A percentile compares a stretch with the other conserved stretches of the same genome.
These are phyloP conservation scores for Lepidochrysops patricia DNA, from an alignment of 2,888 invertebrate species.

Conservation along the genomic window DNA sequence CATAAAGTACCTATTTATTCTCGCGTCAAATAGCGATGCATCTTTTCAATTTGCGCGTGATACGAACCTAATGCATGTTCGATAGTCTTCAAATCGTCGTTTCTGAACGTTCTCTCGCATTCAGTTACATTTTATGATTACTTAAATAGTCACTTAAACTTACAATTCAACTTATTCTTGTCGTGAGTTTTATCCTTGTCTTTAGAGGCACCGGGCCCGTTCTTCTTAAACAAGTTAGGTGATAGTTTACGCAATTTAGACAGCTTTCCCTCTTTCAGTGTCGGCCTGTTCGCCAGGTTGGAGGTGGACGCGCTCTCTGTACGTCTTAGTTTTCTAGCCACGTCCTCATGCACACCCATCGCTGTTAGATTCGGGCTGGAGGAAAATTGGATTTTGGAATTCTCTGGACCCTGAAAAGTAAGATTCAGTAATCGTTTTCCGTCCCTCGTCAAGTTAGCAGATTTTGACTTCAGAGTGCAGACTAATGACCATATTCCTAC, in stretches of 20 bases:
- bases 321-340: conserved; percentile 38
- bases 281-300: conserved; percentile 33
- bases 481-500: no score
- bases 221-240: conserved; percentile 50
- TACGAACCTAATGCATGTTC: no score
- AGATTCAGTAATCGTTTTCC: no score
- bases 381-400: conserved; percentile 48
- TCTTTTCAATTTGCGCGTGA: no score
- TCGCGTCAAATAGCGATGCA: no score
- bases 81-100: no score
- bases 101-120: no score
- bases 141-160: no score
- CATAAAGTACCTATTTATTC: no score
- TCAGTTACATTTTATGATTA: no score
- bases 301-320: conserved; percentile 53
- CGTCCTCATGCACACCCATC: conserved; percentile 36
- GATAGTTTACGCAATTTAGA: conserved; percentile 48
- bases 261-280: conserved; percentile 35
- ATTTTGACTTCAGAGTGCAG: no score
- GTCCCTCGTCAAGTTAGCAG: no score
- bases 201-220: conserved; percentile 28
- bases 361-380: conserved; percentile 59
- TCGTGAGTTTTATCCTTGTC: conserved; percentile 34
- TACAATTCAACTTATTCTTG: conserved; percentile 43
- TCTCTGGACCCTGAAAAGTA: conserved; percentile 42